These are phyloP conservation scores for Tachina lurida DNA, from an alignment of 2,888 invertebrate genomes.

Conservation along the genomic window DNA sequence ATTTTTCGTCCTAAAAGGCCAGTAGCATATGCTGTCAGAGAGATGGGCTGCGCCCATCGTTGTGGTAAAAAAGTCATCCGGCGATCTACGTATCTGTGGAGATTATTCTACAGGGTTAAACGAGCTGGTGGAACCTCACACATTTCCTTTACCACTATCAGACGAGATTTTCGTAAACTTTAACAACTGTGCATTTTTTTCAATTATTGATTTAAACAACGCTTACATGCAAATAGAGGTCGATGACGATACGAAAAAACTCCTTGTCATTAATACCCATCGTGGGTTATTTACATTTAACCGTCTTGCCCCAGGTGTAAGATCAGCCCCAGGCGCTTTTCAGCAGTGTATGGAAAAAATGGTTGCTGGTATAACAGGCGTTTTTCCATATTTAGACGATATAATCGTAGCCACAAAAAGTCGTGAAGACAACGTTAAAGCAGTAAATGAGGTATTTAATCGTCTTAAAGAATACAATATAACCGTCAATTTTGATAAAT, in stretches of 20 bases:
- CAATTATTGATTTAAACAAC: constrained; percentile 68
- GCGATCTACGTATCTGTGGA: constrained; percentile 70
- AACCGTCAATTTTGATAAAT: constrained; percentile 53
- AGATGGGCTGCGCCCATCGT: constrained; percentile 73
- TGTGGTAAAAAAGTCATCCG: constrained; percentile 65
- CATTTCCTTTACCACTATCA: constrained; percentile 68
- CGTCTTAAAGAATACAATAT: constrained; percentile 51
- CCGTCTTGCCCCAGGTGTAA: constrained; percentile 63
- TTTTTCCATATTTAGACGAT: constrained; percentile 53
- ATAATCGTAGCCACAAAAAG: constrained; percentile 47
- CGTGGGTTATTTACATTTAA: constrained; percentile 67
- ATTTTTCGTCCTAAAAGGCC: constrained; percentile 64
- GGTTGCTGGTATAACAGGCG: constrained; percentile 16
- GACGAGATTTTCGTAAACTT: constrained; percentile 70
- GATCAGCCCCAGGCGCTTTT: constrained; percentile 69
- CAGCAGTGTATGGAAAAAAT: constrained; percentile 67
- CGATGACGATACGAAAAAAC: constrained; percentile 65
- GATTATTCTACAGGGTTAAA: constrained; percentile 73
- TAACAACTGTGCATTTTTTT: constrained; percentile 57
- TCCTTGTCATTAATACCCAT: constrained; percentile 68
- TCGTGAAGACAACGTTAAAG: constrained; percentile 26
- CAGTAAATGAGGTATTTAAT: constrained; percentile 44
- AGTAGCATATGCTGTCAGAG: constrained; percentile 68
- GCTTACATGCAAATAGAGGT: constrained; percentile 72
- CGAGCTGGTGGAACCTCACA: constrained; percentile 68